Evolutionary conservation across 2,113 vertebrate genomes (phyloP).

Genomic region (Mus musculus): DNA sequence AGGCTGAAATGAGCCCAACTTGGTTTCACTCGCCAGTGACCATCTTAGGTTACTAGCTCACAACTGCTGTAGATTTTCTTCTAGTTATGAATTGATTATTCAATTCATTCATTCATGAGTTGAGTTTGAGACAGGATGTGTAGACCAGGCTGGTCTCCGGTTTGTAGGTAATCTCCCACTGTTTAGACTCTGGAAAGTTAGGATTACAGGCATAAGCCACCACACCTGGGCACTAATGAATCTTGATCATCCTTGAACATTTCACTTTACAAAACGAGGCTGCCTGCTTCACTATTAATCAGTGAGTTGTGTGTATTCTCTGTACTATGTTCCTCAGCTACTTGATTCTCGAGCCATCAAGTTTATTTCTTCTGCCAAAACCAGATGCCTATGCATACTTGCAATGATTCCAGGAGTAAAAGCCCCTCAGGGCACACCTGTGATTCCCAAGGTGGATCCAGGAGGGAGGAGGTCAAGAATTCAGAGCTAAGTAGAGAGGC

Average conservation of each 20-base stretch:
- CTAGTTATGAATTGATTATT: neutral
- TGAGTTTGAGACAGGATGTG: neutral
- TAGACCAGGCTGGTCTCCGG: neutral
- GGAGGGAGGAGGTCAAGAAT: neutral
- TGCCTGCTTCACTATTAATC: neutral
- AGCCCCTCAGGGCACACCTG: neutral
- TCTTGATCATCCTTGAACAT: too few species aligned
- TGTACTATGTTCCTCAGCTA: neutral
- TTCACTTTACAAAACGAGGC: neutral
- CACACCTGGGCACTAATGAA: neutral
- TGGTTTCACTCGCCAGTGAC: neutral
- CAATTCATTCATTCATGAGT: neutral
- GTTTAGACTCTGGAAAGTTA: neutral
- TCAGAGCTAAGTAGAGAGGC: neutral
- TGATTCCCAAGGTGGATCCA: neutral
- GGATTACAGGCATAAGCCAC: neutral
- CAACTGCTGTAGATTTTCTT: neutral
- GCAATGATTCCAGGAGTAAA: neutral
- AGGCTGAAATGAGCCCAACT: neutral
- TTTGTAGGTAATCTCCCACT: neutral
- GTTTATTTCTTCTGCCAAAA: neutral
- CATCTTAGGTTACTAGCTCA: neutral
- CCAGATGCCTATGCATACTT: too few species aligned
- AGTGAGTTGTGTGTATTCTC: neutral
- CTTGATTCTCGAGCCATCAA: neutral